Conservation (phyloP, 2,797 vertebrate genomes). For the Remorina albescens region DNA sequence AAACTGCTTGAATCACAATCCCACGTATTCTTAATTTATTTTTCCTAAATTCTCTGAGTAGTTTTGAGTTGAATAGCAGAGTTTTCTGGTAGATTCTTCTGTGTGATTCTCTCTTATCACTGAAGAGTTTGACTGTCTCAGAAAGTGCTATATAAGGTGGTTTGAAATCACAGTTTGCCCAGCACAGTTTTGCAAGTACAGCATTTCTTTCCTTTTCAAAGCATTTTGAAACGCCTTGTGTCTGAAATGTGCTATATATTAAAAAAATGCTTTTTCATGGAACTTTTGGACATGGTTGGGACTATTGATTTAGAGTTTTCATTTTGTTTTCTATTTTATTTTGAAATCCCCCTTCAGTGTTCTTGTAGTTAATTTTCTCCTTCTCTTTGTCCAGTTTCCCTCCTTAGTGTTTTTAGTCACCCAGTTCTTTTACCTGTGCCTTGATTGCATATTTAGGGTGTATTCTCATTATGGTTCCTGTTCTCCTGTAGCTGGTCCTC, state of each 20-base stretch:
- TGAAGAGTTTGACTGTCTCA: slow-evolving; percentile 1
- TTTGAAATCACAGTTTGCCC: slow-evolving; percentile 30
- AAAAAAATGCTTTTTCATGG: too few relatives aligned
- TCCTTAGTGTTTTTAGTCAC: too few relatives aligned
- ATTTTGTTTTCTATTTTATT: too few relatives aligned
- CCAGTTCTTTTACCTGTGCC: too few relatives aligned
- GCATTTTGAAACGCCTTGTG: background rate
- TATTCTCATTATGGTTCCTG: too few relatives aligned
- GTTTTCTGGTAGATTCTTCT: slow-evolving; percentile 19
- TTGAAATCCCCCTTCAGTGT: too few relatives aligned
- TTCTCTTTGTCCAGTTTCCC: too few relatives aligned
- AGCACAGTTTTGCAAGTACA: slow-evolving; percentile 58
- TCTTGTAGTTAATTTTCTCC: too few relatives aligned
- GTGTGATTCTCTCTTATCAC: background rate
- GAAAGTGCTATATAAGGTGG: slow-evolving; percentile 10
- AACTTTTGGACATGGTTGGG: too few relatives aligned
- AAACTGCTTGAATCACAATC: slow-evolving; percentile 10
- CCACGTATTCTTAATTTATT: background rate
- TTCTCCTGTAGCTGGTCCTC: too few relatives aligned
- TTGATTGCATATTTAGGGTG: too few relatives aligned
- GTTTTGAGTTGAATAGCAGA: slow-evolving; percentile 5
- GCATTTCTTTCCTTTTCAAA: slow-evolving; percentile 12
- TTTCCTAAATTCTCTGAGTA: background rate
- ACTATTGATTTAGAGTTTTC: too few relatives aligned
- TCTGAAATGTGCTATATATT: background rate